phyloP scores from a whole-genome alignment of 2,797 vertebrate species.

The Botia kubotai region DNA sequence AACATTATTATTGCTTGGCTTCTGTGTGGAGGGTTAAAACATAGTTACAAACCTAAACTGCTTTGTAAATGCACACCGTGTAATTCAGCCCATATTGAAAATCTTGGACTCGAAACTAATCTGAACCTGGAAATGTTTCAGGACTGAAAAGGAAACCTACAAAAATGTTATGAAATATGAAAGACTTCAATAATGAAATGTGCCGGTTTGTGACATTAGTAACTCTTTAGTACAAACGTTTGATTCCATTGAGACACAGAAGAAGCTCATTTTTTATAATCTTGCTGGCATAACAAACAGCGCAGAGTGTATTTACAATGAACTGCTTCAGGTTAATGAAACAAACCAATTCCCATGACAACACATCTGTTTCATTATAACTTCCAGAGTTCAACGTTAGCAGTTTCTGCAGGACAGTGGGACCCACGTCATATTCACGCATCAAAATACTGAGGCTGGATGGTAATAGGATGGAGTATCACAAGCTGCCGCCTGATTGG shows the following conservation, averaged over 20 bases:
- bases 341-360: background rate
- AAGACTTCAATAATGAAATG: too few species aligned
- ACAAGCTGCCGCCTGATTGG: constrained; percentile 78
- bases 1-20: background rate
- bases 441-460: constrained; percentile 79
- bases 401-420: constrained; percentile 79
- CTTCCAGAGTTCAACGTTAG: constrained; percentile 75
- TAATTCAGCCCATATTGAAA: constrained; percentile 40
- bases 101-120: constrained; percentile 55
- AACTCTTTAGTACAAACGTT: too few species aligned
- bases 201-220: too few species aligned
- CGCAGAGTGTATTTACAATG: background rate
- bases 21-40: too few species aligned
- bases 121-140: too few species aligned
- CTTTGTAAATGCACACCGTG: background rate
- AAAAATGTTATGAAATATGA: too few species aligned
- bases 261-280: too few species aligned
- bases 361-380: constrained; percentile 34
- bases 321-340: background rate
- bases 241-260: too few species aligned
- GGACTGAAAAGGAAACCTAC: too few species aligned
- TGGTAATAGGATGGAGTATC: constrained; percentile 75
- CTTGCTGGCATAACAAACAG: too few species aligned
- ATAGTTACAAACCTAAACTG: background rate
- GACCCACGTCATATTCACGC: constrained; percentile 75